phyloP scores from a whole-genome alignment of 2,113 vertebrate genomes.

The Myodes glareolus region DNA sequence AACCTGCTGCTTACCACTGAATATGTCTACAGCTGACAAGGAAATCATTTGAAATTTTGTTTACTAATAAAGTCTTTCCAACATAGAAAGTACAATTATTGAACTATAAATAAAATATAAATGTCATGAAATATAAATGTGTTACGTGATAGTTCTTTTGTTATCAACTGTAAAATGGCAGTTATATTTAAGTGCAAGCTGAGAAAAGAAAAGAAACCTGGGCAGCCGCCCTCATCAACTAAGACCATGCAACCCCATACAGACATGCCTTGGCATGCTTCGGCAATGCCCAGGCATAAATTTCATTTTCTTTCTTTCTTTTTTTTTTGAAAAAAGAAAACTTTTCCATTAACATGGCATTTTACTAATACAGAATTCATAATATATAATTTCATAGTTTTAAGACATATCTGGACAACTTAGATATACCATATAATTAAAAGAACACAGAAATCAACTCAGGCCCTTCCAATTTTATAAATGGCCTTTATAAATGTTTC shows the following conservation, averaged over 20 bases:
- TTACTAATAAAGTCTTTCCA: background rate
- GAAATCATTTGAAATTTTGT: background rate
- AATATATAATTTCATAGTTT: background rate
- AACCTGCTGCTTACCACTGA: background rate
- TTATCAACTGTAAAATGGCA: conserved; percentile 16
- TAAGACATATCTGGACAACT: conserved; percentile 17
- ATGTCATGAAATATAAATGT: background rate
- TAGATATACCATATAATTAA: background rate
- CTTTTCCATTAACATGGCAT: background rate
- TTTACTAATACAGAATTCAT: conserved; percentile 38
- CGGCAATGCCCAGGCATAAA: no score
- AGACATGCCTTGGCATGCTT: no score
- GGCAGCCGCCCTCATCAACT: no score
- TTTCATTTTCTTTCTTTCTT: no score
- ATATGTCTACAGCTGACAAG: background rate
- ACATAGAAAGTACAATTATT: conserved; percentile 10
- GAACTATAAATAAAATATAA: no score
- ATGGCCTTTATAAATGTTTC: background rate
- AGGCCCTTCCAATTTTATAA: background rate
- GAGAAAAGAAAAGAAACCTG: background rate
- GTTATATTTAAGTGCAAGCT: conserved; percentile 24
- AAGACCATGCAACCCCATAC: no score
- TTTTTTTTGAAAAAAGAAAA: no score
- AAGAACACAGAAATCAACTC: conserved; percentile 16
- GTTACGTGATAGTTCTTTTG: background rate